phyloP scores from a whole-genome alignment of 1,140 invertebrate species.

The Stegodyphus dumicola region DNA sequence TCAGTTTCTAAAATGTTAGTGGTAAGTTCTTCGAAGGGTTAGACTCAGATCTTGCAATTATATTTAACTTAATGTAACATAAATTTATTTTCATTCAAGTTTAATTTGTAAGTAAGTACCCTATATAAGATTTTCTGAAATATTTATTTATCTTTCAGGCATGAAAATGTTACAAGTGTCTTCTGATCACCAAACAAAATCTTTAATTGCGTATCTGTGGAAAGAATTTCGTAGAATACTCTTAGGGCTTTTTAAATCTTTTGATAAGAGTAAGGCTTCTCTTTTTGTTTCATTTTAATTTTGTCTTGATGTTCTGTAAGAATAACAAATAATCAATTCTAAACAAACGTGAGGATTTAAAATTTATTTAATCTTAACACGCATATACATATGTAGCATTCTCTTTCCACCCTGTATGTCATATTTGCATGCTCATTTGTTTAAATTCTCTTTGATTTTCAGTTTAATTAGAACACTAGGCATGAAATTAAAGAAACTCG shows the following conservation, averaged over 20 bases:
- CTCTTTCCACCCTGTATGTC: too few relatives aligned
- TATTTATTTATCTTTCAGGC: constrained; percentile 9
- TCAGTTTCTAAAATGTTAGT: background rate
- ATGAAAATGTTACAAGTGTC: constrained; percentile 38
- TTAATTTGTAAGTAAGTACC: background rate
- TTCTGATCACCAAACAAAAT: constrained; percentile 33
- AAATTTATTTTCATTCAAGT: too few relatives aligned
- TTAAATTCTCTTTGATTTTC: too few relatives aligned
- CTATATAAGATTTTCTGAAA: background rate
- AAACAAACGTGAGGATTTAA: background rate
- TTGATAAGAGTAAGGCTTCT: constrained; percentile 40
- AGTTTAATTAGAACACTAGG: too few relatives aligned
- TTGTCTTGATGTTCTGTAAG: too few relatives aligned
- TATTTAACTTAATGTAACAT: too few relatives aligned
- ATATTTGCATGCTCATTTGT: background rate
- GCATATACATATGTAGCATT: background rate
- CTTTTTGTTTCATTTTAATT: too few relatives aligned
- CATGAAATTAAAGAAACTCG: too few relatives aligned
- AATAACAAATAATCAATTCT: background rate
- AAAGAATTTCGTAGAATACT: constrained; percentile 17
- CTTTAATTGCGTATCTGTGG: constrained; percentile 39
- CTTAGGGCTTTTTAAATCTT: constrained; percentile 15
- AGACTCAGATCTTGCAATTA: too few relatives aligned
- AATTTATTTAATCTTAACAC: background rate
- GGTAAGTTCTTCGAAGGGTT: background rate